Evolutionary conservation across 1,140 invertebrate species (phyloP), one percentile per base, ranked within the genome.

Genomic region (Melitaea cinxia): DNA sequence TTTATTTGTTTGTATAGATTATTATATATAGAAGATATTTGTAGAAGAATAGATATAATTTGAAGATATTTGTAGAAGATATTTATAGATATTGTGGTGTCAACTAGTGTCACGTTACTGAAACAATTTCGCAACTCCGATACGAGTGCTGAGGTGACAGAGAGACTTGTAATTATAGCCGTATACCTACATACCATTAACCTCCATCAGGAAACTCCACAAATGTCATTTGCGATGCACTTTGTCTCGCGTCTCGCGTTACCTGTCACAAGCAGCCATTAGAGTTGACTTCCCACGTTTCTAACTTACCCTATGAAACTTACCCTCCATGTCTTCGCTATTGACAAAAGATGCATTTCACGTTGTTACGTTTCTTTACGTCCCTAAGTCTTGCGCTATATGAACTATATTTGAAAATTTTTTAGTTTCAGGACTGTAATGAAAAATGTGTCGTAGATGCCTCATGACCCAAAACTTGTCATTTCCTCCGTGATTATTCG

Each of bases 221-320:
- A 70, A 74, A 83, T 79, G 82, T 86, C 85, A 85, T 83, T 74
- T 83, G 73, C 78, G 81, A 81, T 90, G 88, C 88, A 90, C 85
- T 90, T 88, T 88, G 84, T 85, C 80, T 62, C 73, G 39, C 39
- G 68, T 86, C 82, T 88, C 88, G 71, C 73, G 75, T 88, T 88
- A 90, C 85, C 84, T 90, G 88, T 87, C 84, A 84, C 78, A 65
- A 71, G 50, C 82, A 84, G 72, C 87, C 84, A 90, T 90, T 90
- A 90, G 42, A 47, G 74, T 63, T 88, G 83, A 90, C 88, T 83
- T 85, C 80, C 80, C 78, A 80, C 78, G 73, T 74, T 66, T 69
- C 71, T 58, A 79, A 85, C 79, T 77, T 79, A 82, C 85, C 83
- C 83, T 74, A 80, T 75, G 75, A 81, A 82, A 85, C 75, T 83